A percentile compares a stretch with the other conserved stretches of the same genome.
These are phyloP conservation scores for Trissoscelio sp. DNA, from an alignment of 2,888 invertebrate species.

Conservation along the genomic window DNA sequence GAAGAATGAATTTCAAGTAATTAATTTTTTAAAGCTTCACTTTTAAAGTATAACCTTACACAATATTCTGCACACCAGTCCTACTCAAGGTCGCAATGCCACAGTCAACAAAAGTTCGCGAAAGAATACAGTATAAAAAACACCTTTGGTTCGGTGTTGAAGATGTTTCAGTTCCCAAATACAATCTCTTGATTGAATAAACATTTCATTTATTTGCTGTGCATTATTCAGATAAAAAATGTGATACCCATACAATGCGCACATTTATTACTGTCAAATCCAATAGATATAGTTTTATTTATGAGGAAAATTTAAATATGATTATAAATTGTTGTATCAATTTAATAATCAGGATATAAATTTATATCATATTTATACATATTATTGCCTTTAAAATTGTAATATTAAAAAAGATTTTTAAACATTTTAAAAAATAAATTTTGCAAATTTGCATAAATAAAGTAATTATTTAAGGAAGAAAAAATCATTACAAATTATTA, in stretches of 20 bases:
- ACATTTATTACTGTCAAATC: not conserved
- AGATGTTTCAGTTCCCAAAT: slow-evolving; percentile 27
- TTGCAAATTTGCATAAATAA: no score
- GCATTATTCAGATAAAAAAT: not conserved
- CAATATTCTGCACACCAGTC: slow-evolving; percentile 56
- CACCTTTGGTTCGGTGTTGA: slow-evolving; percentile 3
- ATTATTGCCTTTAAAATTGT: no score
- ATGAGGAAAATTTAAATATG: no score
- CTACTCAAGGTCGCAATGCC: slow-evolving; percentile 59
- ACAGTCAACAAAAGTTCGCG: slow-evolving; percentile 49
- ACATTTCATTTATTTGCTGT: not conserved
- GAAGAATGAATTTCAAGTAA: slow-evolving; percentile 47
- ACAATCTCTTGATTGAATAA: slow-evolving; percentile 2
- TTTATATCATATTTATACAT: no score
- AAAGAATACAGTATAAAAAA: slow-evolving; percentile 51
- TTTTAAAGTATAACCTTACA: slow-evolving; percentile 52
- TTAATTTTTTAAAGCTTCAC: slow-evolving; percentile 50
- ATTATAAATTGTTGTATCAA: no score
- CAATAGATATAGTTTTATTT: no score
- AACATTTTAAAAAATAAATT: no score
- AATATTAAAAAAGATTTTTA: no score
- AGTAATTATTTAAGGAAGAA: no score
- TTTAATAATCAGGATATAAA: no score
- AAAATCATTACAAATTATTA: no score
- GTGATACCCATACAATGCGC: not conserved